These are phyloP conservation scores for Rhagonycha fulva DNA, from an alignment of 2,888 invertebrate species.

Conservation along the genomic window DNA sequence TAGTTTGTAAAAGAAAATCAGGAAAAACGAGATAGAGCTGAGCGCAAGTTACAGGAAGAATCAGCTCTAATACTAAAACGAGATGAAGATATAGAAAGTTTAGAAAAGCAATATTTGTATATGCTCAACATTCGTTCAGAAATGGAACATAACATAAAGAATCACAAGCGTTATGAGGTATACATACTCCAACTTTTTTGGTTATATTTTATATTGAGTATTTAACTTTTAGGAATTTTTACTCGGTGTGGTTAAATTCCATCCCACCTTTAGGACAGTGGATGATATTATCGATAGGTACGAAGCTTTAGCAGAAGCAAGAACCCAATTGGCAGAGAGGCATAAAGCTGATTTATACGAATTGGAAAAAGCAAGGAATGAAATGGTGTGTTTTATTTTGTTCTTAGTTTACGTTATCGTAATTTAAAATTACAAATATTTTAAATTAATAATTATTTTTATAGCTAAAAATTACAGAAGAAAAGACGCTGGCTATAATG, in stretches of 20 bases:
- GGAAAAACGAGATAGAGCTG: conserved; percentile 66
- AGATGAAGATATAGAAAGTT: conserved; percentile 59
- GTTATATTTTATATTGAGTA: background rate
- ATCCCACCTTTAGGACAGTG: conserved; percentile 62
- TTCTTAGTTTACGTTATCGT: background rate
- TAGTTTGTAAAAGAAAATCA: conserved; percentile 68
- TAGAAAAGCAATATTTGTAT: conserved; percentile 56
- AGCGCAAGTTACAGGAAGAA: conserved; percentile 63
- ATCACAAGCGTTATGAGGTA: conserved; percentile 65
- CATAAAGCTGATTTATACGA: conserved; percentile 62
- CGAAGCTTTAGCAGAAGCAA: conserved; percentile 65
- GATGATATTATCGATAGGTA: conserved; percentile 67
- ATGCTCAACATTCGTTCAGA: conserved; percentile 58
- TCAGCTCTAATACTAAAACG: conserved; percentile 56
- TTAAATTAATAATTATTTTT: conserved; percentile 9
- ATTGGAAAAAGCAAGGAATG: conserved; percentile 62
- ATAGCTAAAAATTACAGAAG: conserved; percentile 60
- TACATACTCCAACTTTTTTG: background rate
- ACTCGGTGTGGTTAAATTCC: conserved; percentile 60
- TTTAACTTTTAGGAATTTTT: conserved; percentile 61
- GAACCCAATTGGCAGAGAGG: conserved; percentile 59
- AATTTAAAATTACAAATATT: background rate
- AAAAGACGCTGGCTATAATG: conserved; percentile 65
- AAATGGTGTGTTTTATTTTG: conserved; percentile 52
- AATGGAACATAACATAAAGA: conserved; percentile 63